A percentile compares a stretch with the other conserved stretches of the same genome.
These are phyloP conservation scores for Pyrgus malvae DNA, from an alignment of 2,888 invertebrate species.

Conservation along the genomic window DNA sequence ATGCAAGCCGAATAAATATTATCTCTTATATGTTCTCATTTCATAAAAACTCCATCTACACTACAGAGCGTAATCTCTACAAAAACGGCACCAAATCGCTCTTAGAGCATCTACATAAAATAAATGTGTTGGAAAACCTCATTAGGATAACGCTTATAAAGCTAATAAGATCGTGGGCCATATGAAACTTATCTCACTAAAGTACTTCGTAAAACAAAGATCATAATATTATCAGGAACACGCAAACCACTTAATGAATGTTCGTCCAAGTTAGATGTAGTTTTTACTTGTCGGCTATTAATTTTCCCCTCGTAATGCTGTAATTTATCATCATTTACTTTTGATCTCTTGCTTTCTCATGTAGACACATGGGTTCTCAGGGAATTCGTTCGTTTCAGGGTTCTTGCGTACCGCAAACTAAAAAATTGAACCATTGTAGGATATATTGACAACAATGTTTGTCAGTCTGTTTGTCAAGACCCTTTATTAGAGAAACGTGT, in stretches of 20 bases:
- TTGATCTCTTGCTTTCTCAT: conserved; percentile 13
- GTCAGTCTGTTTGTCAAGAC: too few relatives aligned
- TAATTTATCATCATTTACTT: conserved; percentile 16
- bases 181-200: background rate
- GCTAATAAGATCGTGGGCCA: background rate
- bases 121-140: conserved; percentile 2
- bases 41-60: too few relatives aligned
- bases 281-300: conserved; percentile 12
- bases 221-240: conserved; percentile 1
- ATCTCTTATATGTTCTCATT: too few relatives aligned
- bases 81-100: background rate
- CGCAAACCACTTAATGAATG: background rate
- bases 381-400: background rate
- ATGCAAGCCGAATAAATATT: too few relatives aligned
- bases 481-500: too few relatives aligned
- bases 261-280: background rate
- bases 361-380: background rate
- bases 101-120: conserved; percentile 5
- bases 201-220: background rate
- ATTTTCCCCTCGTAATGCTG: conserved; percentile 7
- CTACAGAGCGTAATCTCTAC: background rate
- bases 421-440: too few relatives aligned
- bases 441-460: too few relatives aligned
- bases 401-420: background rate
- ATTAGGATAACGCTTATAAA: conserved; percentile 3